Base-by-base conservation (phyloP, 2,888 invertebrate species). In the Nomada lathburiana region DNA sequence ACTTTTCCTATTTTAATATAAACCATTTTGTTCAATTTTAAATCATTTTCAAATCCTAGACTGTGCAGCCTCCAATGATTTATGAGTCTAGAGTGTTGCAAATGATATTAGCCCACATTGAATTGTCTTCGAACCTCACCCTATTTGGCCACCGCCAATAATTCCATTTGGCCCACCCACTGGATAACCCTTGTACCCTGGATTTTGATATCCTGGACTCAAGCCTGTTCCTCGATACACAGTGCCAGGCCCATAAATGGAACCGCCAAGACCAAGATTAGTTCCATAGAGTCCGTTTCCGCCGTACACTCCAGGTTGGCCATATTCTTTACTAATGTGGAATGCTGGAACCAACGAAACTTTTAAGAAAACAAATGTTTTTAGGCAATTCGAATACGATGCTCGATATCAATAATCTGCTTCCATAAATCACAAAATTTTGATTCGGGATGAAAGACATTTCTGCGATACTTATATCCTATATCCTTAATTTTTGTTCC, bases 281-380 rank as follows among this genome's bases (percentile, higher is more conserved):
- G 65, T 85, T 63, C 89, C 89, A 53, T 90, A 83, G 7, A 82
- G 83, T 20, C 36, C 50, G n/a, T 53, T 36, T 2, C 65, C 53
- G 2, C 65, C 53, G 23, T 77, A 89, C 36, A 76, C 74, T 13
- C 85, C 86, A 10, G 76, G 76, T 76, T 83, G 83, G 10, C 91
- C 91, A 52, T 92, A 92, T 13, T 91, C 92, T 68, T 87, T 88
- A 60, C 83, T 81, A 52, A 90, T 55, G 42, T 90, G 84, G 70
- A 91, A 91, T 16, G 88, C 92, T 86, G 79, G 60, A 83, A 77
- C 29, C 59, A 85, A 78, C 16, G 65, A 18, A 75, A 13, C 36
- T 78, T 76, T 76, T 76, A 71, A 79, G 64, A 29, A 47, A 77
- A 76, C 64, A 59, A 42, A 74, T 11, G 11, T 36, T 76, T 50